phyloP scores from a whole-genome alignment of 2,113 vertebrate species.

The Daphoenositta chrysoptera region DNA sequence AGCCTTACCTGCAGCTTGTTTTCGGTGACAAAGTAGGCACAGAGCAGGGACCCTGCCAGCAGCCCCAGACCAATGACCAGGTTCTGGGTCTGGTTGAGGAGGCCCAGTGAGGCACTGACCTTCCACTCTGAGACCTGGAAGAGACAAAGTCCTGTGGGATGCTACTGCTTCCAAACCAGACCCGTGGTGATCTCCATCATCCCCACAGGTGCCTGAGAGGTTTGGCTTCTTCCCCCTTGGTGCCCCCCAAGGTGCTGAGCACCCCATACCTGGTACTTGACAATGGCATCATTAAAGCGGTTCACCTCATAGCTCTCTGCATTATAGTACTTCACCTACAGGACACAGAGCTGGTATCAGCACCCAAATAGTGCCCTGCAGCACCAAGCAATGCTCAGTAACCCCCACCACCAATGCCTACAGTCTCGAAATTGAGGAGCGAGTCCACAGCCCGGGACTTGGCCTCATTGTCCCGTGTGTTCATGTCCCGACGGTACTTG shows the following conservation, averaged over 20 bases:
- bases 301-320: constrained; percentile 88
- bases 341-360: not conserved
- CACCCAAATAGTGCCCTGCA: rapidly evolving
- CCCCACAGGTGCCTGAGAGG: not conserved
- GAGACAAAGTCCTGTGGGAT: not conserved
- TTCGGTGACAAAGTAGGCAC: constrained; percentile 90
- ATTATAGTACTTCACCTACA: constrained; percentile 95
- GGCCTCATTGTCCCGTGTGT: constrained; percentile 86
- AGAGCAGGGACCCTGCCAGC: constrained; percentile 90
- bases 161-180: not conserved
- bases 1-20: constrained; percentile 82
- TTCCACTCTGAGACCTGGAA: constrained; percentile 88
- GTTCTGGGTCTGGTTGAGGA: constrained; percentile 96
- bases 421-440: constrained; percentile 90
- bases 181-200: not conserved
- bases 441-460: constrained; percentile 91
- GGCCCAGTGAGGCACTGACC: constrained; percentile 85
- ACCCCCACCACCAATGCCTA: not conserved
- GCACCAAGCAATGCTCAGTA: not conserved
- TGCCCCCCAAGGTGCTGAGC: not conserved
- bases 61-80: constrained; percentile 86
- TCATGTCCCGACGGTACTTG: constrained; percentile 93
- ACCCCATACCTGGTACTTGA: constrained; percentile 86
- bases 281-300: constrained; percentile 84
- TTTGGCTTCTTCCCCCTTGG: not conserved